A percentile compares a stretch with the other conserved stretches of the same genome.
Evolutionary conservation across 1,140 invertebrate genomes (phyloP).

Genomic region (Brachionus asplanchnoidis): DNA sequence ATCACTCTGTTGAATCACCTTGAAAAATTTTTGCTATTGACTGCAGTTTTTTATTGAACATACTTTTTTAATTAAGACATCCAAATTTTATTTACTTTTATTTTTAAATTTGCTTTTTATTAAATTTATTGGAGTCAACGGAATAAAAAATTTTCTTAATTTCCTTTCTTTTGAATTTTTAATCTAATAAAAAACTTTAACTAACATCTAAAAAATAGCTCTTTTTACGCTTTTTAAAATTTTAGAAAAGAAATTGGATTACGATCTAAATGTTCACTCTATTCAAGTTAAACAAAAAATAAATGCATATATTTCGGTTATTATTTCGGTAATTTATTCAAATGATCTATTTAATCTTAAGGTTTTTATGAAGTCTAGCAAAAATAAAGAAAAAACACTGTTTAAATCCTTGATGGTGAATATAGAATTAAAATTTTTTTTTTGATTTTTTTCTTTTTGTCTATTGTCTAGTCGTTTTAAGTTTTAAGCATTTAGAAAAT

Average conservation of each 20-base stretch:
- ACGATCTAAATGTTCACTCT: not conserved
- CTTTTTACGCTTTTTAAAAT: not conserved
- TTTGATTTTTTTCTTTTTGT: not conserved
- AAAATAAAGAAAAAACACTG: not conserved
- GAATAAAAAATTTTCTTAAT: not conserved
- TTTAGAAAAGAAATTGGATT: not conserved
- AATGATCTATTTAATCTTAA: no score
- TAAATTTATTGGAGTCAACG: not conserved
- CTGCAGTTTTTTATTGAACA: not conserved
- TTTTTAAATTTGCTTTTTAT: not conserved
- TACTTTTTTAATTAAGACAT: not conserved
- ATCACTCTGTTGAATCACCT: no score
- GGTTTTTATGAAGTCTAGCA: not conserved
- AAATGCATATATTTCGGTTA: not conserved
- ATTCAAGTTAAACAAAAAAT: not conserved
- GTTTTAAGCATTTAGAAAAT: no score
- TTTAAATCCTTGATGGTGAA: not conserved
- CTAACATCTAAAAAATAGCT: not conserved
- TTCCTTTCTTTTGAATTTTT: not conserved
- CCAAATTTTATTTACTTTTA: not conserved
- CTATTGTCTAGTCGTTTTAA: not conserved
- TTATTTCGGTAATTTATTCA: not conserved
- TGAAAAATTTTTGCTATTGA: no score
- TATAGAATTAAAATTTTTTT: not conserved
- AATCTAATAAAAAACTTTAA: not conserved